Percentiles rank a stretch among this genome's conserved stretches.
Conservation (phyloP, 1,140 invertebrate genomes). For the Nasonia longicornis region DNA sequence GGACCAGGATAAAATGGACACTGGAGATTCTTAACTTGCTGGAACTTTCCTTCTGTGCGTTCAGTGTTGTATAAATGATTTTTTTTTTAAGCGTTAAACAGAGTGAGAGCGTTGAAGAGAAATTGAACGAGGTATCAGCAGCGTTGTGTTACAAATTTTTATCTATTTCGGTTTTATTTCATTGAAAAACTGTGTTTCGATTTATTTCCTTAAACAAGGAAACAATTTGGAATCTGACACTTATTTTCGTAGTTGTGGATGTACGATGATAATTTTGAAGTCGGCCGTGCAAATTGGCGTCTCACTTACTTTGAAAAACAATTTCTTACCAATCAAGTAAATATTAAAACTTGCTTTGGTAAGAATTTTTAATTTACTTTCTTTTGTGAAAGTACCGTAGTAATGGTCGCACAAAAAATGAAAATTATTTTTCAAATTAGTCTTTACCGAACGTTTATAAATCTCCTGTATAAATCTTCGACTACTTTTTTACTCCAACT, state of each 20-base stretch:
- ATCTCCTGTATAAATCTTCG: neutral
- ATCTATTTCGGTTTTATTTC: slow-evolving; percentile 5
- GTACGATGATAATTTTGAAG: neutral
- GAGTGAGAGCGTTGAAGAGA: neutral
- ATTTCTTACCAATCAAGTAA: neutral
- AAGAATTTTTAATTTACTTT: neutral
- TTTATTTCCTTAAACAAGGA: slow-evolving; percentile 16
- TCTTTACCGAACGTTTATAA: neutral
- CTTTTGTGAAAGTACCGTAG: neutral
- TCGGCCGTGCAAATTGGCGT: neutral
- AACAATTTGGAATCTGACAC: neutral
- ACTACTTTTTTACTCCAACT: too few relatives aligned
- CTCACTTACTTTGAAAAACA: too few relatives aligned
- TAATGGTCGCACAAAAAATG: neutral
- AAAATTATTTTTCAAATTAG: neutral
- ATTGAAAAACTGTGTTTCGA: slow-evolving; percentile 26
- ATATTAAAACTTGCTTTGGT: neutral
- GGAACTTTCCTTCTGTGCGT: slow-evolving; percentile 1
- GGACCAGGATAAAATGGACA: slow-evolving; percentile 78
- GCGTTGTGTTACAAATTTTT: slow-evolving; percentile 39
- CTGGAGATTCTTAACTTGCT: slow-evolving; percentile 53
- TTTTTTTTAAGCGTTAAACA: slow-evolving; percentile 19
- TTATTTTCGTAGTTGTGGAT: neutral
- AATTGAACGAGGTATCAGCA: neutral
- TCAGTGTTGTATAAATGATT: slow-evolving; percentile 30